A percentile compares a stretch with the other conserved stretches of the same genome.
These are phyloP conservation scores for Felis catus DNA, from an alignment of 2,113 vertebrate species.

Conservation along the genomic window F.catus_Fca126_mat1.0 CM031411.1:80589001-80589500, in stretches of 20 bases:
- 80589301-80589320: not conserved
- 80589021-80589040: not conserved
- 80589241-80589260: not conserved
- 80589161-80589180: not conserved
- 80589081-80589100: not conserved
- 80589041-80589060: not conserved
- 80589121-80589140: not conserved
- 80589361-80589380: not conserved
- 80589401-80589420: not conserved
- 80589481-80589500: not conserved
- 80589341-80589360: not conserved
- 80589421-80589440: not conserved
- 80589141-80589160: not conserved
- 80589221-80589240: not conserved
- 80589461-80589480: not conserved
- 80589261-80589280: not conserved
- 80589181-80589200: not conserved
- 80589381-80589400: not conserved
- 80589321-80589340: not conserved
- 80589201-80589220: not conserved
- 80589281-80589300: not conserved
- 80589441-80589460: not conserved
- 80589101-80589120: not conserved
- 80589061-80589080: constrained; percentile 10
- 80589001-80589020: not conserved